Conservation (phyloP, 2,113 vertebrate species). For the Corythoichthys intestinalis region DNA sequence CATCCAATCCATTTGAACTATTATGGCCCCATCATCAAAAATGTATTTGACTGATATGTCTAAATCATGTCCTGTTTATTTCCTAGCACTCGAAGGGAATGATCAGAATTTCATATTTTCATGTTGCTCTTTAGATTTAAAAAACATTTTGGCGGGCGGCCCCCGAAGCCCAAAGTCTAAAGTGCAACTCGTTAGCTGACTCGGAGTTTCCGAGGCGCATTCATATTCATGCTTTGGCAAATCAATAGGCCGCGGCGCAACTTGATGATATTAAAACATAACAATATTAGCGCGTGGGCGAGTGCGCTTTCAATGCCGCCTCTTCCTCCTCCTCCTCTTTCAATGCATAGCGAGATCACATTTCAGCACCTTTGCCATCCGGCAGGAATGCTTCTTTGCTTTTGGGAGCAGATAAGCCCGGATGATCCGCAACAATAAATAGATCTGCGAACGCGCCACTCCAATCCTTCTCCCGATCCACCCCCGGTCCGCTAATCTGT, state of each 20-base stretch:
- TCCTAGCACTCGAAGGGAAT: neutral
- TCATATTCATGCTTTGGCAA: conserved; percentile 54
- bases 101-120: neutral
- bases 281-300: conserved; percentile 53
- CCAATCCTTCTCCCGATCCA: conserved; percentile 9
- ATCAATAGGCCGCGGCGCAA: conserved; percentile 63
- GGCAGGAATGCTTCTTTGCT: conserved; percentile 47
- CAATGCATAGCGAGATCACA: conserved; percentile 51
- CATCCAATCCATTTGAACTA: too few relatives aligned
- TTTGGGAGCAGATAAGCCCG: conserved; percentile 62
- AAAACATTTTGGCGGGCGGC: neutral
- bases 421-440: conserved; percentile 68
- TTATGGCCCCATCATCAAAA: too few relatives aligned
- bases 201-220: conserved; percentile 47
- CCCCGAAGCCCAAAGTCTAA: neutral
- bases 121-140: neutral
- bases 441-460: conserved; percentile 54
- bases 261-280: conserved; percentile 59
- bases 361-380: conserved; percentile 59
- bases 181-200: conserved; percentile 47
- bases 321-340: conserved; percentile 10
- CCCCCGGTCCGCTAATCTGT: conserved; percentile 58
- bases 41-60: neutral
- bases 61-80: neutral
- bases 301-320: conserved; percentile 35